Evolutionary conservation across 2,113 vertebrate genomes (phyloP).

Genomic region (Lophochroa leadbeateri): DNA sequence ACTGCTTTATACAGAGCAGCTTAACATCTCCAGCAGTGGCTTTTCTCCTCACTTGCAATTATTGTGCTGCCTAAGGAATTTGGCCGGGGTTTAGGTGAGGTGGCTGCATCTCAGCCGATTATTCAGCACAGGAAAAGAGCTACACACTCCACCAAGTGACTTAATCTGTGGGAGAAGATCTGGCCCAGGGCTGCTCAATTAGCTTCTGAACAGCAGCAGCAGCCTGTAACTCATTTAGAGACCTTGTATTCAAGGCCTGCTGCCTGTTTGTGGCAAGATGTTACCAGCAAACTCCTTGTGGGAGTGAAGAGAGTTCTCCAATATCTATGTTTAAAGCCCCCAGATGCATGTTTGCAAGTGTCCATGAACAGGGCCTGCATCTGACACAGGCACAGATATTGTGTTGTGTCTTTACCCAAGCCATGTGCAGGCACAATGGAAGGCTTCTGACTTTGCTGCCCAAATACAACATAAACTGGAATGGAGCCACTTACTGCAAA

Average conservation of each 20-base stretch:
- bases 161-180: not conserved
- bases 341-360: not conserved
- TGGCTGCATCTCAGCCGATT: not conserved
- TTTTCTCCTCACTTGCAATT: not conserved
- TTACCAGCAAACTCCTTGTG: not conserved
- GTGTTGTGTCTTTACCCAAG: not conserved
- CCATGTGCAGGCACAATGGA: not conserved
- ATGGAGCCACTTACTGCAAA: constrained; percentile 82
- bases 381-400: not conserved
- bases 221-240: not conserved
- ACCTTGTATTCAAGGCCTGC: not conserved
- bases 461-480: not conserved
- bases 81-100: not conserved
- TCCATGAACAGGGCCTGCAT: not conserved
- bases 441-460: not conserved
- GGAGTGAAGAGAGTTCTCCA: not conserved
- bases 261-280: not conserved
- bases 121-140: not conserved
- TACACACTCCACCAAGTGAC: not conserved
- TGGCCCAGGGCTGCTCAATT: constrained; percentile 1
- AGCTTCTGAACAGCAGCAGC: constrained; percentile 2
- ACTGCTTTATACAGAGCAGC: not conserved
- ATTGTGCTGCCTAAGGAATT: not conserved
- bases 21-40: not conserved
- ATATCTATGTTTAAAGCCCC: not conserved